Evolutionary conservation across 2,797 vertebrate genomes (phyloP), one percentile per base, ranked within the genome.

Genomic region (Diplodus sargus): DNA sequence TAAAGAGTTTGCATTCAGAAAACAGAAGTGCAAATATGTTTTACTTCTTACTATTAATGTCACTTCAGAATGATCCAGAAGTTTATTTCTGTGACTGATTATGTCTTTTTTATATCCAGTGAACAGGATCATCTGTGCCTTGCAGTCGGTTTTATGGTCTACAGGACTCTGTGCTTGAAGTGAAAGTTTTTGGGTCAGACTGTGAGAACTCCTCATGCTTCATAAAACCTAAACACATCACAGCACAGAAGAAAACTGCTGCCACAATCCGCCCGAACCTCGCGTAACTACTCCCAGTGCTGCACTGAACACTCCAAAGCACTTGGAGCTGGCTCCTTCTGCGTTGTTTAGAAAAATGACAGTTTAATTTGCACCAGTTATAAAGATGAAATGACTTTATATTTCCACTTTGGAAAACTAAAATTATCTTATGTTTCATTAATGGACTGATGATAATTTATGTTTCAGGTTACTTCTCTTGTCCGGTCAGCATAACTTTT

Each of bases 141-240:
- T 16, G 0, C 6, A 15, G 63, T 45, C 47, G 0, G 11, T 77
- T 84, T 81, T 57, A 76, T 43, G 77, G 87, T 85, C 81, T 79
- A 22, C 69, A 54, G 4, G 57, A 65, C 48, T 49, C 28, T 1
- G 2, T 48, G 49, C 76, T 70, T 56, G 23, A 53, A 34, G 60
- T 13, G 20, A 53, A 47, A 7, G 20, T 14, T 52, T 74, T 59
- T 3, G 39, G 78, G 56, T 68, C 30, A 30, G 25, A 76, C 69
- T 52, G 47, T 67, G 72, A 77, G 78, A 77, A 79, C 56, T 63
- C 16, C 65, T 68, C 47, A 72, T 0, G 53, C 58, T 11, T 42
- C 22, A 20, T 8, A 39, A 67, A 59, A 58, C 54, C 18, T 62
- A 48, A 87, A 83, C 0, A 12, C 74, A 70, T 20, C 42, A 11